Evolutionary conservation across 2,797 vertebrate species (phyloP).

Genomic region (Falco berigora): DNA sequence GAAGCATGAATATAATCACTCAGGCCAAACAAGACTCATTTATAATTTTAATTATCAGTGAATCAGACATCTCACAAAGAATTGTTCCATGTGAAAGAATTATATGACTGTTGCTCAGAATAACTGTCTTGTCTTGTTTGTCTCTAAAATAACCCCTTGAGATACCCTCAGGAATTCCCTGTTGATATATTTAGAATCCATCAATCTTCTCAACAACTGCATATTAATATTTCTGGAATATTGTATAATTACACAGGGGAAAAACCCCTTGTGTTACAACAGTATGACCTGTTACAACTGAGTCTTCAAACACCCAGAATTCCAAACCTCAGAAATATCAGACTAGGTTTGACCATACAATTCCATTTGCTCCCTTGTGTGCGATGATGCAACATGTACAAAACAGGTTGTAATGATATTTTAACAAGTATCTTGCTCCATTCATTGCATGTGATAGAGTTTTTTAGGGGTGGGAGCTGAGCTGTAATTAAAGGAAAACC

Average conservation of each 20-base stretch:
- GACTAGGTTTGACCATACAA: background rate
- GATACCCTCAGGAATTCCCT: constrained; percentile 42
- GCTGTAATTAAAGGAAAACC: background rate
- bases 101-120: constrained; percentile 68
- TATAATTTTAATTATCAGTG: constrained; percentile 76
- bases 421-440: background rate
- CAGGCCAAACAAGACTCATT: constrained; percentile 73
- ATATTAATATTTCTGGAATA: background rate
- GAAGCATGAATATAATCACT: constrained; percentile 71
- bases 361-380: background rate
- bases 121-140: constrained; percentile 71
- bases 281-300: background rate
- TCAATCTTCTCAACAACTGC: background rate
- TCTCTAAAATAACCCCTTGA: constrained; percentile 59
- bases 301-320: background rate
- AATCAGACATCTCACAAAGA: constrained; percentile 72
- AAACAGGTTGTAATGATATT: background rate
- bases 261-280: background rate
- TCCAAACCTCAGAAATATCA: background rate
- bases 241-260: background rate
- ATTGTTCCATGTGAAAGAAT: constrained; percentile 62
- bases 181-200: constrained; percentile 66
- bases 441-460: background rate
- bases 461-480: background rate
- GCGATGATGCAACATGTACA: background rate